A percentile compares a stretch with the other conserved stretches of the same genome.
Evolutionary conservation across 2,113 vertebrate species (phyloP).

Genomic region (Ptilorrhoa leucosticta): DNA sequence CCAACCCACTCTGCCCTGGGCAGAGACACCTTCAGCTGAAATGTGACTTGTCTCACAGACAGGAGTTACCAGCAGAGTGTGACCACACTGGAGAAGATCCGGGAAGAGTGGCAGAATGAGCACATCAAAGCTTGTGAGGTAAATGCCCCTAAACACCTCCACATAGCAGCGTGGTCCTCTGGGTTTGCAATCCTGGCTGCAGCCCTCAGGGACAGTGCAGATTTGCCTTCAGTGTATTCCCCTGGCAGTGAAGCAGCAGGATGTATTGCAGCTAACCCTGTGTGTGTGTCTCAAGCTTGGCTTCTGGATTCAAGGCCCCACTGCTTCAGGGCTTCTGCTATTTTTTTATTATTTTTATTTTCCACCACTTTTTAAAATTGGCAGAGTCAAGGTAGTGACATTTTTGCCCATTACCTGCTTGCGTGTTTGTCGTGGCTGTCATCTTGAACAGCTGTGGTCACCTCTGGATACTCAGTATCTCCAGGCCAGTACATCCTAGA

Average conservation of each 20-base stretch:
- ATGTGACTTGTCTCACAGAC: conserved; percentile 65
- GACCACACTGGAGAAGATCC: conserved; percentile 72
- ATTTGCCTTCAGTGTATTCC: neutral
- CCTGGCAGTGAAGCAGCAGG: neutral
- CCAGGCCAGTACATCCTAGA: accelerated
- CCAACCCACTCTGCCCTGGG: neutral
- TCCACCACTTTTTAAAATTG: neutral
- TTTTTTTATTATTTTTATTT: neutral
- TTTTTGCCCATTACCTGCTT: neutral
- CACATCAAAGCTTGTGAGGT: conserved; percentile 89
- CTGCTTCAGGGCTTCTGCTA: neutral
- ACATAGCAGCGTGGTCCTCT: accelerated
- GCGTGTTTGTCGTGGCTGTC: accelerated
- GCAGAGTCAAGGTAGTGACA: neutral
- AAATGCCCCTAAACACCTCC: neutral
- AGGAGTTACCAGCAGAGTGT: conserved; percentile 80
- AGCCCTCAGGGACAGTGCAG: accelerated
- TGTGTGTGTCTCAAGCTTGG: neutral
- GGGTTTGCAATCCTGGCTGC: neutral
- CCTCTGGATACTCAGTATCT: neutral
- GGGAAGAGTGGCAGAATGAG: conserved; percentile 89
- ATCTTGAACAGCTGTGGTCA: neutral
- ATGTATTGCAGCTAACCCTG: neutral
- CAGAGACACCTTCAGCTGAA: neutral
- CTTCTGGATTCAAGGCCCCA: neutral